Evolutionary conservation across 2,113 vertebrate genomes (phyloP).

Genomic region (Rhadina sibilatrix): DNA sequence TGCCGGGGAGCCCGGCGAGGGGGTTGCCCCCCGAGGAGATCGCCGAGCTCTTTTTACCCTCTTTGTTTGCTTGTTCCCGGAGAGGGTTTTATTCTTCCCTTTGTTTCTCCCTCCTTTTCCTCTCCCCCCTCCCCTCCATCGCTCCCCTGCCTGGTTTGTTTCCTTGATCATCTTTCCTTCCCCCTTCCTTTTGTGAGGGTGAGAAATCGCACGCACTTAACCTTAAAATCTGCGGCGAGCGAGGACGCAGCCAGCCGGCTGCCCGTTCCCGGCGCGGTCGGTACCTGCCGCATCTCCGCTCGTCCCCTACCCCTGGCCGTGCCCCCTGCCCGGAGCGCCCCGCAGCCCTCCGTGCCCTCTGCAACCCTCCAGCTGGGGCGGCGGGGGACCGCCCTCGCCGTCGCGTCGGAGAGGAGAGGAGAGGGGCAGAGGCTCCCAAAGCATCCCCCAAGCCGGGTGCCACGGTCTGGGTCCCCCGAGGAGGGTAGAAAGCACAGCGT

Average conservation of each 20-base stretch:
- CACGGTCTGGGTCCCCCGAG: not conserved
- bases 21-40: not conserved
- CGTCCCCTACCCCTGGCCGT: not conserved
- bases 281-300: slow-evolving; percentile 23
- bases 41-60: slow-evolving; percentile 20
- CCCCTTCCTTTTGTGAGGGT: not conserved
- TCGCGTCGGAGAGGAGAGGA: not conserved
- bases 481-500: not conserved
- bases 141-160: slow-evolving; percentile 24
- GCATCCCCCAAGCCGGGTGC: not conserved
- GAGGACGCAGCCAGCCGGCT: not conserved
- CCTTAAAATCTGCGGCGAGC: slow-evolving; percentile 17
- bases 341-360: not conserved
- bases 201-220: slow-evolving; percentile 2
- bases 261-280: not conserved
- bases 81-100: slow-evolving; percentile 43
- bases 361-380: not conserved
- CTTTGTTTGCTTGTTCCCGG: slow-evolving; percentile 46
- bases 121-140: not conserved
- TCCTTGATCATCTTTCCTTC: slow-evolving; percentile 4
- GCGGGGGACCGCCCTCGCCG: not conserved
- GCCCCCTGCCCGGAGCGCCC: not conserved
- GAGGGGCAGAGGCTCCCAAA: not conserved
- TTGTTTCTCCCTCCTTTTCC: slow-evolving; percentile 36
- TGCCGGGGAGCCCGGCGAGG: not conserved